Evolutionary conservation across 2,113 vertebrate genomes (phyloP).

Genomic region (Haemorhous mexicanus): DNA sequence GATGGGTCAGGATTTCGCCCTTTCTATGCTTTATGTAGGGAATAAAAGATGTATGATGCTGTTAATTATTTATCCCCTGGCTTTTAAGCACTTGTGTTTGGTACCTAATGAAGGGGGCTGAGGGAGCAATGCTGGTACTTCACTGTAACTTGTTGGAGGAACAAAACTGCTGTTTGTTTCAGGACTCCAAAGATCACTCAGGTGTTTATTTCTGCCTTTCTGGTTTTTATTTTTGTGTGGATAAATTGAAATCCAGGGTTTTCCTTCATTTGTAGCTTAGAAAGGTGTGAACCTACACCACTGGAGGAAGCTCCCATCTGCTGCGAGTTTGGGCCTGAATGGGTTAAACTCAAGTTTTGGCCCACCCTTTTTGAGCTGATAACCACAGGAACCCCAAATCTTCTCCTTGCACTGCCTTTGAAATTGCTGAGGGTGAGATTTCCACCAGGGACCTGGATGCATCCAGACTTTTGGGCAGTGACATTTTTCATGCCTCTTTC

Average conservation of each 20-base stretch:
- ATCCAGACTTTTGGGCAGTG: not conserved
- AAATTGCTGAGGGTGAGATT: not conserved
- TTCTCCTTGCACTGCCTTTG: not conserved
- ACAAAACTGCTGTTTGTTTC: conserved; percentile 17
- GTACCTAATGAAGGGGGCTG: not conserved
- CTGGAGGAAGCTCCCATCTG: fast-evolving
- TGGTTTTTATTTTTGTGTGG: not conserved
- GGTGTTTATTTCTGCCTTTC: not conserved
- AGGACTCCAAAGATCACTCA: not conserved
- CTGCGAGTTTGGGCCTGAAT: not conserved
- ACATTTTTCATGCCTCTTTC: not conserved
- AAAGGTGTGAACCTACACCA: not conserved
- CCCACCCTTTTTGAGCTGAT: not conserved
- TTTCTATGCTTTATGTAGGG: not conserved
- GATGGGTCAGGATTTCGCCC: not conserved
- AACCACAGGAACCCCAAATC: not conserved
- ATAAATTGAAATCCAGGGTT: not conserved
- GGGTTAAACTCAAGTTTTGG: not conserved
- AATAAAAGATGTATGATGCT: conserved; percentile 40
- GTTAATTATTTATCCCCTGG: conserved; percentile 50
- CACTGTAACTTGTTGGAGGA: not conserved
- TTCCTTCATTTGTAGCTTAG: not conserved
- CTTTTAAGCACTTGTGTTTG: conserved; percentile 37
- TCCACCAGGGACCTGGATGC: fast-evolving
- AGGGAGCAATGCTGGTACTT: not conserved